phyloP scores from a whole-genome alignment of 30 jellyfish, hydroid and myxozoan genomes.

The Chrysaora quinquecirrha region DNA sequence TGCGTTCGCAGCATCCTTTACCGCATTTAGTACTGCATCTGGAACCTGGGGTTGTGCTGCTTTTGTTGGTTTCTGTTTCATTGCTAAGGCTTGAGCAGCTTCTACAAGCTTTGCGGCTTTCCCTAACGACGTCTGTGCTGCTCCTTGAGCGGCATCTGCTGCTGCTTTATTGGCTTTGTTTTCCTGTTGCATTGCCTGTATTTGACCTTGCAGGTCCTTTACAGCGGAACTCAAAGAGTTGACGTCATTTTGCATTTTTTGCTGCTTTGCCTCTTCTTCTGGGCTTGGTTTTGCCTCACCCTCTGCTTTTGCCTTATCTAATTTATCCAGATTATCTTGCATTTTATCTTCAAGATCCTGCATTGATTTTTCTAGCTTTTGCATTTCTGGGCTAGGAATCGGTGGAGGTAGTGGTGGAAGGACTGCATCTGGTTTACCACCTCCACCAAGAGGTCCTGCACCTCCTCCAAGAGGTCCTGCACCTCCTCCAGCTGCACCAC shows the following conservation, averaged over 20 bases:
- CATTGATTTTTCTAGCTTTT: slow-evolving; percentile 83
- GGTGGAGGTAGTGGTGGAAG: slow-evolving; percentile 51
- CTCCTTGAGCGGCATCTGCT: slow-evolving; percentile 76
- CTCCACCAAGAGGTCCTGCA: slow-evolving; percentile 38
- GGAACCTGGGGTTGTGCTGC: slow-evolving; percentile 87
- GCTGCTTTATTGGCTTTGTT: slow-evolving; percentile 78
- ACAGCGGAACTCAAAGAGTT: slow-evolving; percentile 31
- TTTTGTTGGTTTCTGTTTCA: slow-evolving; percentile 28
- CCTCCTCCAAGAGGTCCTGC: slow-evolving; percentile 39
- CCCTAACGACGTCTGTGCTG: slow-evolving; percentile 57
- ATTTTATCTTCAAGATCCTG: slow-evolving; percentile 82
- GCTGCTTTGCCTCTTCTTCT: slow-evolving; percentile 73
- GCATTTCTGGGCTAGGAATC: slow-evolving; percentile 67
- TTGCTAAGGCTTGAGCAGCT: slow-evolving; percentile 43
- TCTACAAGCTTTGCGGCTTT: slow-evolving; percentile 67
- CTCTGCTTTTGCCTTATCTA: slow-evolving; percentile 61
- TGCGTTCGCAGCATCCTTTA: slow-evolving; percentile 88
- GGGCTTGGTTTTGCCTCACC: slow-evolving; percentile 73
- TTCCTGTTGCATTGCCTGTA: slow-evolving; percentile 79
- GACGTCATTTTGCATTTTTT: slow-evolving; percentile 12
- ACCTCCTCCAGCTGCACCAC: slow-evolving; percentile 24
- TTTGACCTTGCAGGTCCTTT: slow-evolving; percentile 77
- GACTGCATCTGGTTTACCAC: slow-evolving; percentile 37
- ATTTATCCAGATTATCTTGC: slow-evolving; percentile 88
- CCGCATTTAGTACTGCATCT: slow-evolving; percentile 86